A percentile compares a stretch with the other conserved stretches of the same genome.
Conservation (phyloP, 1,140 invertebrate species). For the Drosophila trapezifrons region DNA sequence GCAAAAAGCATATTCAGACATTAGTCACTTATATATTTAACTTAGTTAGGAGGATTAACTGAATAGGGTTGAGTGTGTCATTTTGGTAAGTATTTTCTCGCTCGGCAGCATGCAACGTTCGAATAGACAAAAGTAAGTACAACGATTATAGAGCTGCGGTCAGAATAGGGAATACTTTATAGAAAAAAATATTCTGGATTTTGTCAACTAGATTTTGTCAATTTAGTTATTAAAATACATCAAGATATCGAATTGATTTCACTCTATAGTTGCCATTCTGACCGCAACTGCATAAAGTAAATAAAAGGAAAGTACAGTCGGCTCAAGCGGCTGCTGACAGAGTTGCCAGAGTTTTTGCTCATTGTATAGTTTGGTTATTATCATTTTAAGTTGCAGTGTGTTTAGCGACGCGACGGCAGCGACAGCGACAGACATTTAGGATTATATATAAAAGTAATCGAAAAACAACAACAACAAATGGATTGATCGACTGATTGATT, state of each 20-base stretch:
- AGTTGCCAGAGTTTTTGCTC: conserved; percentile 52
- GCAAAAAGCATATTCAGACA: conserved; percentile 23
- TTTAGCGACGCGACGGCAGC: conserved; percentile 56
- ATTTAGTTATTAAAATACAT: too few species aligned
- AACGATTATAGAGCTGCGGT: conserved; percentile 24
- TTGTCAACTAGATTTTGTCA: too few species aligned
- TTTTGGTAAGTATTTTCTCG: conserved; percentile 46
- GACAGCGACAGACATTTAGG: conserved; percentile 72
- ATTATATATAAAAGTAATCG: conserved; percentile 49
- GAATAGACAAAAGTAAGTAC: conserved; percentile 20
- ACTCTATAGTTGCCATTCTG: too few species aligned
- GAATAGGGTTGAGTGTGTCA: conserved; percentile 15
- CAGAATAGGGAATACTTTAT: conserved; percentile 5
- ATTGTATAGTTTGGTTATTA: conserved; percentile 13
- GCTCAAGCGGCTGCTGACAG: conserved; percentile 53
- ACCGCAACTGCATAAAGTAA: conserved; percentile 13
- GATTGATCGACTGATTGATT: conserved; percentile 31
- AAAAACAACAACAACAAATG: conserved; percentile 79
- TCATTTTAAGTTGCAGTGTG: conserved; percentile 38
- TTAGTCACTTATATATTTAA: not conserved
- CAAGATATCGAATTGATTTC: too few species aligned
- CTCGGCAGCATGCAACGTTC: conserved; percentile 60
- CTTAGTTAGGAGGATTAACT: not conserved
- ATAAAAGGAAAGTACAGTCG: conserved; percentile 45
- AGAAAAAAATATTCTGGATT: too few species aligned